Evolutionary conservation across 2,113 vertebrate genomes (phyloP).

Genomic region (Tupaia chinensis): DNA sequence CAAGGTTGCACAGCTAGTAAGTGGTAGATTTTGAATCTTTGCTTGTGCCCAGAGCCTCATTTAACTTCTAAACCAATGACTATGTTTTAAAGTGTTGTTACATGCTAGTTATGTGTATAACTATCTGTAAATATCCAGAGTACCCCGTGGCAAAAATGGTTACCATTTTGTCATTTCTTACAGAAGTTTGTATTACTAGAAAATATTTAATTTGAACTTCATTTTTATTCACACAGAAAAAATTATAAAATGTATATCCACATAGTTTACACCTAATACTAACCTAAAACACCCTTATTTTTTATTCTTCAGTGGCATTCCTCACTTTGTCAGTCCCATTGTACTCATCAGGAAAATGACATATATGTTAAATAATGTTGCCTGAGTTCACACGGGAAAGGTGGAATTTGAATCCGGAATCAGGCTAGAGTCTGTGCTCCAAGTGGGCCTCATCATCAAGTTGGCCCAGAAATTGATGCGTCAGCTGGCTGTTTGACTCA

Average conservation of each 20-base stretch:
- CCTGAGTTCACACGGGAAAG: not conserved
- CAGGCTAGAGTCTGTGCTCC: not conserved
- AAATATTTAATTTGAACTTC: not conserved
- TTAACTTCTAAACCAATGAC: not conserved
- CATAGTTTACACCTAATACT: not conserved
- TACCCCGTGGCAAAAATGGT: not conserved
- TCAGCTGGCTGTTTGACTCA: not conserved
- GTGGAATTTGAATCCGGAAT: not conserved
- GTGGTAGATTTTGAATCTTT: not conserved
- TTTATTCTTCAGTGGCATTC: not conserved
- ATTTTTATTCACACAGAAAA: conserved; percentile 5
- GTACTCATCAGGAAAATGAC: not conserved
- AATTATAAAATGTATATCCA: not conserved
- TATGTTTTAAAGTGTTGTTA: not conserved
- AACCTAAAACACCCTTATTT: not conserved
- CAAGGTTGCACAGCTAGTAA: not conserved
- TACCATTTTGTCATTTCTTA: not conserved
- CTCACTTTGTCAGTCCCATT: not conserved
- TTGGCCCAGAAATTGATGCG: not conserved
- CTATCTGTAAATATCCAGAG: not conserved
- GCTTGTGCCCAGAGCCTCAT: not conserved
- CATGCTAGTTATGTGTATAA: not conserved
- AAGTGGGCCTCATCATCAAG: not conserved
- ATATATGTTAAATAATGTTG: not conserved
- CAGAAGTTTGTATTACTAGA: not conserved